Evolutionary conservation across 2,888 invertebrate genomes (phyloP), one percentile per base, ranked within the genome.

Genomic region (Stenolophus ochropezus): DNA sequence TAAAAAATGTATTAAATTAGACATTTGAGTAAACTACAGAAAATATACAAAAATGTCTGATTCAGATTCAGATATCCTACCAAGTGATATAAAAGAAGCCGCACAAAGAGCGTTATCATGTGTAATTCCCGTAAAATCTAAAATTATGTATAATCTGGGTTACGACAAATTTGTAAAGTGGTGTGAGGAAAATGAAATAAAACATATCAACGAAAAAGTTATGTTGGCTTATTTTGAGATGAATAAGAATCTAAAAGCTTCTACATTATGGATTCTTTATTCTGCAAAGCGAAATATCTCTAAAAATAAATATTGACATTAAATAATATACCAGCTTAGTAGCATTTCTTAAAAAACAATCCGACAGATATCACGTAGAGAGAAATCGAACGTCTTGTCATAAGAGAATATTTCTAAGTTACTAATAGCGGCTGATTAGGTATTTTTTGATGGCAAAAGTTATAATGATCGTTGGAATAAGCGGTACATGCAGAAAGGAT

Each of bases 81-180:
- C n/a, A n/a, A n/a, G 33, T 33, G 4, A 33, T 33, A 33, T 33
- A 5, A 33, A 33, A 33, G 33, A 33, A 33, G 33, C 33, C 8
- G 33, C 33, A 5, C 33, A 33, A 33, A 33, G 8, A 5, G 33
- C 33, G 8, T 8, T 33, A 33, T 33, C 33, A 33, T 33, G 4
- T 8, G 33, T 51, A n/a, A 51, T 51, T n/a, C 51, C 51, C 8
- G n/a, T 3, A 51, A 51, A 51, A n/a, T 51, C 51, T n/a, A 51
- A 51, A 51, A n/a, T n/a, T n/a, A 51, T 3, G n/a, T 51, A 51
- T n/a, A 14, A 5, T n/a, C n/a, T 51, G n/a, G 51, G 8, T 5
- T 77, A 77, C 18, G 11, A 58, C 16, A 77, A 77, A 77, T 77
- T 77, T 58, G 77, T 58, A 77, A 74, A 74, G 8, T 74, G 49